Conservation (phyloP, 92 coral and sea anemone genomes). For the Bergia puertoricense region DNA sequence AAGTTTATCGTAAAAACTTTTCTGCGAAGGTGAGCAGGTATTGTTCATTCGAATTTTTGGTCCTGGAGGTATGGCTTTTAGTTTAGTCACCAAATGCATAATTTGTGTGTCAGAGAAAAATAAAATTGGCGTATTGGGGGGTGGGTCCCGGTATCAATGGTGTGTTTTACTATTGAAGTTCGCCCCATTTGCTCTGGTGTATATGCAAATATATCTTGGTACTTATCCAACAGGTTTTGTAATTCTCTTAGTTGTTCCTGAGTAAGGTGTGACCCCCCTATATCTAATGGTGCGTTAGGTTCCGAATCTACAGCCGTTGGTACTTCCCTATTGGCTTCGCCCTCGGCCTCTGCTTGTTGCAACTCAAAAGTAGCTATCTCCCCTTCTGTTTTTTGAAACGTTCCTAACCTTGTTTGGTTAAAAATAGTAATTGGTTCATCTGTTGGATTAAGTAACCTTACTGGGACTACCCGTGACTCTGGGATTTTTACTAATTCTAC, state of each 20-base stretch:
- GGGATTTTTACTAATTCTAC: slow-evolving; percentile 38
- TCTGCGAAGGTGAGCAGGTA: background rate
- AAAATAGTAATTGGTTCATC: slow-evolving; percentile 36
- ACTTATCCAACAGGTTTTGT: background rate
- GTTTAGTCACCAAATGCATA: background rate
- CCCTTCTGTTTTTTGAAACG: slow-evolving; percentile 1
- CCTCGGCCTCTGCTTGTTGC: background rate
- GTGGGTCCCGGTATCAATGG: slow-evolving; percentile 40
- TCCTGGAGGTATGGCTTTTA: background rate
- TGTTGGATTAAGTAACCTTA: slow-evolving; percentile 59
- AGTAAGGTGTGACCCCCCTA: slow-evolving; percentile 3
- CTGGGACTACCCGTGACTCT: slow-evolving; percentile 44
- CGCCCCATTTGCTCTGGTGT: slow-evolving; percentile 48
- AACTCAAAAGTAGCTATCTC: slow-evolving; percentile 24
- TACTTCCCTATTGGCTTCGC: background rate
- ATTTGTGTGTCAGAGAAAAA: slow-evolving; percentile 14
- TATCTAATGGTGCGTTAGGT: slow-evolving; percentile 15
- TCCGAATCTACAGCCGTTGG: background rate
- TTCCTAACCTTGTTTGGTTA: slow-evolving; percentile 29
- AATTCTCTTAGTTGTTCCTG: slow-evolving; percentile 25
- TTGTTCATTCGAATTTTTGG: background rate
- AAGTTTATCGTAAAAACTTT: background rate
- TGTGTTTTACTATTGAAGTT: slow-evolving; percentile 54
- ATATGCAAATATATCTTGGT: slow-evolving; percentile 38
- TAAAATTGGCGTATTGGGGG: slow-evolving; percentile 39